Evolutionary conservation across 2,888 invertebrate genomes (phyloP), one percentile per base, ranked within the genome.

Genomic region (Thalpophila matura): DNA sequence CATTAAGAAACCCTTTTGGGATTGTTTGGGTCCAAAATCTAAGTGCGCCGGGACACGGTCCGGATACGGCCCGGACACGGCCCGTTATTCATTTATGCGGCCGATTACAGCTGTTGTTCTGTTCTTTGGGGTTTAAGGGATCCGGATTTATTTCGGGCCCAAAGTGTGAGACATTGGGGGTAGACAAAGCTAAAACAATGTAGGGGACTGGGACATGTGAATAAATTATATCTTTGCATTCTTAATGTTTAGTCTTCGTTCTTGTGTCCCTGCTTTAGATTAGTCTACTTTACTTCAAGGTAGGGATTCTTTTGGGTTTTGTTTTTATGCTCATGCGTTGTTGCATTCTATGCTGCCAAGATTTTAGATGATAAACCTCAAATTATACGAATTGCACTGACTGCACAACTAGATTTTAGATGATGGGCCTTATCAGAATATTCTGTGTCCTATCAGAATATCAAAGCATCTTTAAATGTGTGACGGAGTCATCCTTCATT

Each of bases 51-150:
- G 64, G 45, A 58, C 45, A 50, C 70, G 40, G 18, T 50, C 26
- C 38, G 49, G 35, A 35, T 22, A 50, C 26, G 42, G 24, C 24
- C 29, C 53, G 49, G 54, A 69, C 43, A 54, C 37, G 31, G 54
- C 57, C 71, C 66, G 61, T 74, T 77, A 77, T 77, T 77, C 77
- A 77, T 80, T 77, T 77, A 80, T 77, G 77, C 70, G 77, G 80
- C 60, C 61, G 80, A 77, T 80, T 77, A 77, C 77, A 77, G 74
- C 80, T 74, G 74, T 70, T 80, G 78, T 77, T 63, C 62, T 67
- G 80, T 80, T 77, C 78, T 73, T 76, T 69, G 49, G 59, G 62
- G 51, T 63, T 50, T 69, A 63, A 61, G 61, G 80, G 66, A 54
- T 43, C 42, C 49, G 65, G 80, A 65, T 77, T 79, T 80, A 79